Base-by-base conservation (phyloP, 2,113 vertebrate genomes). In the Antennarius striatus region DNA sequence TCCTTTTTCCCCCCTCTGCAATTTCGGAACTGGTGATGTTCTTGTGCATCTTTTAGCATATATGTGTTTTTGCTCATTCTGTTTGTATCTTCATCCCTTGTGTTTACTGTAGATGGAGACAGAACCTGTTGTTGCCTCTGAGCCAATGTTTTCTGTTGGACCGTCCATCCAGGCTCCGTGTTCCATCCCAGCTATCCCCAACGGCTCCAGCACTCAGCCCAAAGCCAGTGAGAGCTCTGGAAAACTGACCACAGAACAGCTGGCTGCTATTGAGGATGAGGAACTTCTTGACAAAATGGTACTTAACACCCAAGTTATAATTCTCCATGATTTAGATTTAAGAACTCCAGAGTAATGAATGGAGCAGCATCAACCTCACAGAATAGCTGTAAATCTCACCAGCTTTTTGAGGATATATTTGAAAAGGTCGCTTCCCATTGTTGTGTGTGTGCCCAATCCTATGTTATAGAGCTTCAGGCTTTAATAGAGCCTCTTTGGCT, bases 221-320 rank as follows among this genome's bases (percentile, higher is more conserved):
- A 92, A 80, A 78, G 83, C 80, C 2, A 68, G 78, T 0, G 91
- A 91, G 28, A 77, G 52, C 61, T 90, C 67, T 2, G 91, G 81
- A 77, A 94, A 93, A 3, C 75, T 96, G 77, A 95, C 90, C 0
- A 2, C 90, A 0, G 93, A 96, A 63, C 93, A 97, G 73, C 90
- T 99, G 80, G 92, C 81, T 60, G 91, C 91, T 50, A 95, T 99
- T 0, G 96, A 99, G 73, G 97, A 98, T 7, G 97, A 99, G 72
- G 92, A 93, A 6, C 77, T 96, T 64, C 92, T 99, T 67, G 98
- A 99, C 90, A 97, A 95, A 89, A 99, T 99, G 98, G 98, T 99
- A 93, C 32, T 68, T 81, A 28, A 51, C 43, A 32, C 30, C 30
- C 10, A 43, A 55, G 17, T 68, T 56, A 48, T 39, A 36, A 73